Base-by-base conservation (phyloP, 1,140 invertebrate species). In the Macrosteles quadrilineatus region DNA sequence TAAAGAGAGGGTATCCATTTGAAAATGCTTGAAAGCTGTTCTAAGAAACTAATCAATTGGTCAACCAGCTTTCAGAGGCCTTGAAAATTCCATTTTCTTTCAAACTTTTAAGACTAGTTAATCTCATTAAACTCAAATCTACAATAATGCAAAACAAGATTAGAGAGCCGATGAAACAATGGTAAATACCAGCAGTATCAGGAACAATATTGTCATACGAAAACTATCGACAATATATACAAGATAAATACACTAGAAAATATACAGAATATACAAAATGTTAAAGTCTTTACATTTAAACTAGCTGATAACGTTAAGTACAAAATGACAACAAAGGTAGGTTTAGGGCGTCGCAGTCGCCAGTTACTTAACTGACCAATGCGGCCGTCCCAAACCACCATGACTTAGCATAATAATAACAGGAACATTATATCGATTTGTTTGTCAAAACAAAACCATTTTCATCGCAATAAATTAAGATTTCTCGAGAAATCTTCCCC, bases 351-450 rank as follows among this genome's bases (percentile, higher is more conserved):
- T 50, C 43, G 65, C 65, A 67, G 47, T 53, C 25, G 43, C 11
- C 65, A 67, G 65, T 67, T 66, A 12, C 2, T 43, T 45, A 67
- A 67, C 65, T 67, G 29, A 29, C 47, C 19, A 67, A 25, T 67
- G 73, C 73, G 59, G 78, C 78, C 29, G 74, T 75, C 66, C 79
- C 78, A 71, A 72, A 66, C 23, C 57, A 36, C 59, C 70, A 79
- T 82, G 80, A 82, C 80, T 81, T 81, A 81, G 80, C 78, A 59
- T 80, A 79, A 77, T 74, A 77, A 78, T 77, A 78, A 79, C 77
- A 82, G 81, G 81, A 82, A 82, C 81, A 81, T 82, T 71, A 75
- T 77, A 75, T 79, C 77, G 79, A 78, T 80, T 80, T 76, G 79
- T 79, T 80, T 78, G 79, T 79, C 76, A 76, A 78, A 78, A 77